Base-by-base conservation (phyloP, 1,140 invertebrate genomes). In the Sycobia sp. region DNA sequence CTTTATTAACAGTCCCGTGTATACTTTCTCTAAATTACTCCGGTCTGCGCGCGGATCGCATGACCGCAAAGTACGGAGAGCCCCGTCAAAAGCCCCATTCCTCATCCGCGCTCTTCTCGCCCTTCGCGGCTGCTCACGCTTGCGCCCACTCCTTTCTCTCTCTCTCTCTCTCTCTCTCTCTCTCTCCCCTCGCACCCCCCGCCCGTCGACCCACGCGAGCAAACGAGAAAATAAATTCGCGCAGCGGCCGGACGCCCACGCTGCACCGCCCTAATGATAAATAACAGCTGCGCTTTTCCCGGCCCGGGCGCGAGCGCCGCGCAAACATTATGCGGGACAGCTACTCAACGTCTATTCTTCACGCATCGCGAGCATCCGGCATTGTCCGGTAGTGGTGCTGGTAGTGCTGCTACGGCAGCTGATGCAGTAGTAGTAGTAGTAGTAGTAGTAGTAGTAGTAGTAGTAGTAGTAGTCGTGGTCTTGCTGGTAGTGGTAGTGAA, bases 381-480 rank as follows among this genome's bases (percentile, higher is more conserved):
- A 65, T 69, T 68, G 70, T 71, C 58, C 47, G 67, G 62, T 65
- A 61, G 67, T n/a, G n/a, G n/a, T n/a, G n/a, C n/a, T n/a, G n/a
- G n/a, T n/a, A n/a, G n/a, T n/a, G n/a, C n/a, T n/a, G n/a, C n/a
- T n/a, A n/a, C n/a, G n/a, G n/a, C n/a, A n/a, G n/a, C n/a, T n/a
- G n/a, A 61, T 4, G 13, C 43, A 9, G 43, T 14, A 25, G 16
- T 46, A 7, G 39, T 43, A 18, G 39, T n/a, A 18, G 13, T 43
- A 8, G 7, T 43, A 43, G 13, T 18, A 43, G 39, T 18, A n/a
- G 39, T 25, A 5, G 32, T 34, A 11, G 32, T 34, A 11, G 32
- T 34, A 34, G 32, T 34, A 34, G 32, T 34, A 34, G 11, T 11
- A 39, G n/a, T n/a, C n/a, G n/a, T n/a, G n/a, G n/a, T n/a, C n/a